phyloP scores from a whole-genome alignment of 2,888 invertebrate species.

The Drosophila phalerata region DNA sequence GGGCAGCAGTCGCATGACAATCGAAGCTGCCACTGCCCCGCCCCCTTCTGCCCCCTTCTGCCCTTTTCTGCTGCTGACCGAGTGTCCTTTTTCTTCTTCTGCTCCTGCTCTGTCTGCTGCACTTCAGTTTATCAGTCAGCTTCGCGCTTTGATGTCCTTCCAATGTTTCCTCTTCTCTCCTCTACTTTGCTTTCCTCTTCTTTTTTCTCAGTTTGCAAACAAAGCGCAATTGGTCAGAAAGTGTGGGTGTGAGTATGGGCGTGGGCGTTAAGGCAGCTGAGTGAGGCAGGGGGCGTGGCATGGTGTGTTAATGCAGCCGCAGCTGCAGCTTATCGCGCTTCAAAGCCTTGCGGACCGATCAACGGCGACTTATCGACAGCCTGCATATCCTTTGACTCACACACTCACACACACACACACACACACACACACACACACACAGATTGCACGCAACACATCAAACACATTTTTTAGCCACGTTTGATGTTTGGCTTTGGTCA shows the following conservation, averaged over 20 bases:
- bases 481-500: constrained; percentile 59
- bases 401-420: constrained; percentile 16
- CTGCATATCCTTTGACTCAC: constrained; percentile 54
- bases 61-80: constrained; percentile 48
- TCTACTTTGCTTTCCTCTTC: not conserved
- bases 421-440: constrained; percentile 4
- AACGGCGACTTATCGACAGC: constrained; percentile 54
- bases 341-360: constrained; percentile 69
- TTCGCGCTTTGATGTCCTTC: constrained; percentile 65
- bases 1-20: constrained; percentile 66
- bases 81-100: constrained; percentile 54
- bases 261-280: no score
- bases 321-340: constrained; percentile 75
- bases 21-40: constrained; percentile 54
- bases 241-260: not conserved
- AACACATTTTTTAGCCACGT: constrained; percentile 72
- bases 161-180: constrained; percentile 1
- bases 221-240: constrained; percentile 62
- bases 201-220: constrained; percentile 21
- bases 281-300: not conserved
- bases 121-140: constrained; percentile 67
- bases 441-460: constrained; percentile 54
- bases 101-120: constrained; percentile 49
- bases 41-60: not conserved
- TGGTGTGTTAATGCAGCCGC: constrained; percentile 58